A percentile compares a stretch with the other conserved stretches of the same genome.
Evolutionary conservation across 2,113 vertebrate species (phyloP).

Genomic region (Pluvialis apricaria): DNA sequence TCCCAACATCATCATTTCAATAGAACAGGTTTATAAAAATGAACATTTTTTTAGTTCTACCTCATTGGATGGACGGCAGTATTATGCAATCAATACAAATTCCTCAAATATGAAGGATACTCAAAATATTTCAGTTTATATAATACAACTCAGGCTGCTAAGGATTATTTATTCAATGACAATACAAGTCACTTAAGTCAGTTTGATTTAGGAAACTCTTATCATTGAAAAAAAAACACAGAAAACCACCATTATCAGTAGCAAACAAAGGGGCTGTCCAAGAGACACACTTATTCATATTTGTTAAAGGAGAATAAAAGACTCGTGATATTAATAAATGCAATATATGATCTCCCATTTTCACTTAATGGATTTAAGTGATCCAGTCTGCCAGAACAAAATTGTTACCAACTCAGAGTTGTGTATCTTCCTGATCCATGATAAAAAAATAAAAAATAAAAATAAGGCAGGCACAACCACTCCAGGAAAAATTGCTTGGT

Average conservation of each 20-base stretch:
- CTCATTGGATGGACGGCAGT: not conserved
- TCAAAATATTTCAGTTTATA: not conserved
- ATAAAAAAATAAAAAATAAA: too few relatives aligned
- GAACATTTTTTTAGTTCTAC: not conserved
- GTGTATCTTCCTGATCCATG: not conserved
- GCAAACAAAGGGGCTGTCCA: not conserved
- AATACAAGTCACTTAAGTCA: not conserved
- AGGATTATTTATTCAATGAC: not conserved
- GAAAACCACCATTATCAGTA: not conserved
- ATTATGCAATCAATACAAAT: not conserved
- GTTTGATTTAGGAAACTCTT: not conserved
- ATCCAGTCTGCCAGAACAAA: not conserved
- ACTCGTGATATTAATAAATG: not conserved
- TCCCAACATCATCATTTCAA: not conserved
- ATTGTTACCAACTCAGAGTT: not conserved
- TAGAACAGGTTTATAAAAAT: not conserved
- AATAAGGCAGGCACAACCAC: not conserved
- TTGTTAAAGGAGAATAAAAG: not conserved
- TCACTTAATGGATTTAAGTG: not conserved
- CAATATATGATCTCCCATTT: not conserved
- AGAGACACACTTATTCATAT: accelerated
- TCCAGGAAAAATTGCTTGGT: not conserved
- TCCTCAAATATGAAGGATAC: not conserved
- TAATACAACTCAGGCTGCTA: not conserved
- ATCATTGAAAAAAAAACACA: not conserved